Conservation (phyloP, 2,113 vertebrate species). For the Hemicordylus capensis region DNA sequence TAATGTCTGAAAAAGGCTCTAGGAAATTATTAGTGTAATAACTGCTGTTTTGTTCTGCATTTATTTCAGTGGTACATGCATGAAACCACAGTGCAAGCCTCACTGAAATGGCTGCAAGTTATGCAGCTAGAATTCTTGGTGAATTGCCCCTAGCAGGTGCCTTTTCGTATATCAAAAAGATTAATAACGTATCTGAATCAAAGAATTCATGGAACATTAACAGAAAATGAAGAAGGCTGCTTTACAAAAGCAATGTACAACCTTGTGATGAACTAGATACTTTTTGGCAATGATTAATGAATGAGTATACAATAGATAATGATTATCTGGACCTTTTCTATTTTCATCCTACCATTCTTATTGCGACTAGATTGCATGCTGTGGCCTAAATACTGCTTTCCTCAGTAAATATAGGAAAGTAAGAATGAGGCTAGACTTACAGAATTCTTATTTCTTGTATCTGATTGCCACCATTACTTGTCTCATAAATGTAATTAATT, state of each 20-base stretch:
- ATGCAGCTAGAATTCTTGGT: neutral
- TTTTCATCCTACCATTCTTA: neutral
- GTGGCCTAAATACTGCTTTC: neutral
- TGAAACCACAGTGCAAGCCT: neutral
- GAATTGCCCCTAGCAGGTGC: neutral
- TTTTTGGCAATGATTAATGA: constrained; percentile 2
- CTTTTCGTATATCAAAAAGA: neutral
- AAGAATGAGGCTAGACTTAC: neutral
- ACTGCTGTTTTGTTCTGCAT: neutral
- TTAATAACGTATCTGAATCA: neutral
- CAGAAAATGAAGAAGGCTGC: neutral
- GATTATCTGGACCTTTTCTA: neutral
- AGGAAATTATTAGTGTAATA: neutral
- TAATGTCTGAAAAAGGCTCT: neutral
- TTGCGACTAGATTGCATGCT: neutral
- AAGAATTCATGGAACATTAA: neutral
- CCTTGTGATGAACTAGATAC: neutral
- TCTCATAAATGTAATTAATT: neutral
- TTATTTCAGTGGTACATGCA: neutral
- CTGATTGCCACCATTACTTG: too few relatives aligned
- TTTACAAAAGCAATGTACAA: neutral
- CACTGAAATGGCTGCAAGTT: neutral
- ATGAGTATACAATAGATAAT: neutral
- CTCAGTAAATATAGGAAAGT: neutral
- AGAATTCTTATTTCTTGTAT: neutral